These are phyloP conservation scores for Tethea ocularis DNA, from an alignment of 2,888 invertebrate species.

Conservation along the genomic window DNA sequence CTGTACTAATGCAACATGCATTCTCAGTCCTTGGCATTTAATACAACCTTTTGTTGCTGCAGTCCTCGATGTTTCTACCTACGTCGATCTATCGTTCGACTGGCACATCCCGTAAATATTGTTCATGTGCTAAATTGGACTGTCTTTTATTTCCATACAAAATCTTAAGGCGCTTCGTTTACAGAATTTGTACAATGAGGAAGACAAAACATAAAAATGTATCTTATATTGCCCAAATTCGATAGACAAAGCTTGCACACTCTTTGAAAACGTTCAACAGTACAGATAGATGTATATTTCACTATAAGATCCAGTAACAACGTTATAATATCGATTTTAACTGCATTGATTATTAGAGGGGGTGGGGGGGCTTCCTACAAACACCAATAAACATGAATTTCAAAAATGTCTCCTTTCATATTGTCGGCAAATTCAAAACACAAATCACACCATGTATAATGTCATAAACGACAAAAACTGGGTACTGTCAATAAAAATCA, in stretches of 20 bases:
- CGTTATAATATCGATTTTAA: slow-evolving; percentile 29
- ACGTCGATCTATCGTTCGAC: neutral
- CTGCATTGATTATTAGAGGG: slow-evolving; percentile 18
- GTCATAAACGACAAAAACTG: neutral
- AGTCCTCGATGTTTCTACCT: neutral
- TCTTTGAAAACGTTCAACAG: neutral
- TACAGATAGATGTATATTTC: slow-evolving; percentile 36
- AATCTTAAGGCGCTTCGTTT: neutral
- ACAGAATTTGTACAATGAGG: neutral
- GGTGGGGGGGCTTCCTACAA: slow-evolving; percentile 16
- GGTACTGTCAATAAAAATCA: neutral
- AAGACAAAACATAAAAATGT: neutral
- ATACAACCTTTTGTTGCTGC: neutral
- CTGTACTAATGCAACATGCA: neutral
- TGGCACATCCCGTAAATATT: neutral
- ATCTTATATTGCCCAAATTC: neutral
- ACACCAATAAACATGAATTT: slow-evolving; percentile 16
- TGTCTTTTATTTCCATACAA: neutral
- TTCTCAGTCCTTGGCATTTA: neutral
- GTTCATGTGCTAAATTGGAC: neutral
- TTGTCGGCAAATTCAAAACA: neutral
- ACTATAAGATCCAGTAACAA: slow-evolving; percentile 35
- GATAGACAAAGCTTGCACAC: neutral
- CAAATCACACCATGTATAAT: too few species aligned
- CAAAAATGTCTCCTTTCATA: neutral